Base-by-base conservation (phyloP, 2,113 vertebrate genomes). In the Speoplatyrhinus poulsoni region DNA sequence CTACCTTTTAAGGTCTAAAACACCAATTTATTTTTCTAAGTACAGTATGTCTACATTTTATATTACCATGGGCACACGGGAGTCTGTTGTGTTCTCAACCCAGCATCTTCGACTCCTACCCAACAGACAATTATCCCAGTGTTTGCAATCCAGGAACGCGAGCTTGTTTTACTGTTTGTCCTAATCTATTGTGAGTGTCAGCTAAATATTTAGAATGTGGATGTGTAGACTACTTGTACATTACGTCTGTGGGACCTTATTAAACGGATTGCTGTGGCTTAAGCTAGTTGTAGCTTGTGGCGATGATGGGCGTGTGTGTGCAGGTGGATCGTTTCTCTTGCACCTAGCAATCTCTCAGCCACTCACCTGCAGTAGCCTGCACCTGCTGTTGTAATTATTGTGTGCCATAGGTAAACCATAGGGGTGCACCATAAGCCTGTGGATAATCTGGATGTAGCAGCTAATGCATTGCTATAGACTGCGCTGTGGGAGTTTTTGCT, bases 221-320 rank as follows among this genome's bases (percentile, higher is more conserved):
- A 41, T 60, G 12, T 36, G 54, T 56, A 36, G 13, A 11, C 13
- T 36, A 83, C 64, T 12, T 75, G 75, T 75, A 69, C 71, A 85
- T 88, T 84, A 88, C 66, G 17, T 83, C 55, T 65, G 33, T 52
- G 60, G 32, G 76, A 62, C 82, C 77, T 83, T 74, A 90, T 89
- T 87, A 85, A 76, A 67, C 75, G 79, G 73, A 76, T 68, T 53
- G 66, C 16, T 11, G 69, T 46, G 67, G 70, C 67, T 80, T 66
- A 74, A 71, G 70, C 63, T 81, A 72, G 80, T 75, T 82, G 62
- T 63, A 82, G 69, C 78, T 69, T 88, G 73, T 63, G 60, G 46
- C 6, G 46, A 1, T 33, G 64, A 49, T 26, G 26, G 26, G 26
- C 26, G 9, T 61, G 67, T 67, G 73, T 1, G 65, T 15, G 66